Percentiles rank a stretch among this genome's conserved stretches.
These are phyloP conservation scores for Osedax fenrisi DNA, from an alignment of 2,888 invertebrate genomes.

Conservation along the genomic window DNA sequence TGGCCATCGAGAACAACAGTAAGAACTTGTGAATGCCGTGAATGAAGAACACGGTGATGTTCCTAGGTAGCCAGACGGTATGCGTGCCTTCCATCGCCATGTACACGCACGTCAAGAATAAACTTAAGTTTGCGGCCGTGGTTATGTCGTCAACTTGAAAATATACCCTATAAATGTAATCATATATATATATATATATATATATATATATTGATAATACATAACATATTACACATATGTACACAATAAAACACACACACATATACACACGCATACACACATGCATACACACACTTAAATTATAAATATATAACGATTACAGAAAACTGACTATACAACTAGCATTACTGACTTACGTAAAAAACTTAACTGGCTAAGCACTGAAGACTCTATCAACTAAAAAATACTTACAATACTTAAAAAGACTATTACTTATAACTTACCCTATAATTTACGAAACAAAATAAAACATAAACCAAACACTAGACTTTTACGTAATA, in stretches of 20 bases:
- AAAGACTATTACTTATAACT: too few relatives aligned
- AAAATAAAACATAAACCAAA: too few relatives aligned
- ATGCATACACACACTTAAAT: not conserved
- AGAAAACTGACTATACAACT: too few relatives aligned
- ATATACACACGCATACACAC: not conserved
- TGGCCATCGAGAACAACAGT: slow-evolving; percentile 10
- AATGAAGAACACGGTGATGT: not conserved
- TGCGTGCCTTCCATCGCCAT: slow-evolving; percentile 8
- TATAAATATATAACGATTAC: too few relatives aligned
- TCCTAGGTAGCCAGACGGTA: slow-evolving; percentile 3
- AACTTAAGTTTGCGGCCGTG: not conserved
- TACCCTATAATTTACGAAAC: too few relatives aligned
- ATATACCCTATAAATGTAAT: not conserved
- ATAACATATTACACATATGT: not conserved
- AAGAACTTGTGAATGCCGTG: slow-evolving; percentile 11
- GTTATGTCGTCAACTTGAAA: not conserved
- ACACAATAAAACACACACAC: not conserved
- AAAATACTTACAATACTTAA: too few relatives aligned
- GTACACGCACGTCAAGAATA: not conserved
- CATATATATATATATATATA: not conserved
- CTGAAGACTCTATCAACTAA: too few relatives aligned
- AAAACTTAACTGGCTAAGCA: too few relatives aligned
- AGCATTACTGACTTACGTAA: too few relatives aligned
- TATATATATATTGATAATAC: not conserved
- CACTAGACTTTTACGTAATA: too few relatives aligned